Base-by-base conservation (phyloP, 2,797 vertebrate species). In the Lutjanus argentimaculatus region DNA sequence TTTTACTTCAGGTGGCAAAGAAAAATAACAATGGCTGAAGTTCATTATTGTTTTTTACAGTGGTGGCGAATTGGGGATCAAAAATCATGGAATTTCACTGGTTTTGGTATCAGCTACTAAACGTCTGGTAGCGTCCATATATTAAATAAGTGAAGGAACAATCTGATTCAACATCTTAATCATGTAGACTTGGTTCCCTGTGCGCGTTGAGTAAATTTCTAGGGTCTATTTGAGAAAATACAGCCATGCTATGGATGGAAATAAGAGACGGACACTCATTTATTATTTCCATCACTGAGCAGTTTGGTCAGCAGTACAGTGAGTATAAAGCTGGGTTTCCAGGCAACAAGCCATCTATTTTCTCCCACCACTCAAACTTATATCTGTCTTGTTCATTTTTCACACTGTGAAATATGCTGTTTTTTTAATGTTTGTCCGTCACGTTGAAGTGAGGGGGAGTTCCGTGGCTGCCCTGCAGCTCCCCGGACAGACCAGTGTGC, bases 281-380 rank as follows among this genome's bases (percentile, higher is more conserved):
- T 74, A 82, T 55, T 58, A 64, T 71, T 63, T 48, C 68, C 42
- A 79, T 73, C 56, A 13, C 46, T 22, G 63, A 61, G 73, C 59
- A 62, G 68, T 72, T 65, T 73, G 67, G 49, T 75, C 69, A 80
- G 70, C 55, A 51, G 6, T 49, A 30, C 59, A 25, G 56, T 17
- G 53, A 80, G 58, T 8, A 65, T 66, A 69, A 53, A 56, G 43
- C 57, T 76, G 51, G 9, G 86, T 93, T 85, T 88, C 88, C 79
- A 88, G 76, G 87, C 87, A 93, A 93, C 88, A 79, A 10, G 66
- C 69, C 76, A 78, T 58, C 67, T 79, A 64, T 71, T 88, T 79
- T 79, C 75, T 67, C 65, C 42, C 49, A 52, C 42, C 53, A 63
- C 58, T 78, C 57, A 74, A 85, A 84, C 40, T 52, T 63, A 63